Evolutionary conservation across 2,888 invertebrate species (phyloP).

Genomic region (Rhopalosiphum nymphaeae): DNA sequence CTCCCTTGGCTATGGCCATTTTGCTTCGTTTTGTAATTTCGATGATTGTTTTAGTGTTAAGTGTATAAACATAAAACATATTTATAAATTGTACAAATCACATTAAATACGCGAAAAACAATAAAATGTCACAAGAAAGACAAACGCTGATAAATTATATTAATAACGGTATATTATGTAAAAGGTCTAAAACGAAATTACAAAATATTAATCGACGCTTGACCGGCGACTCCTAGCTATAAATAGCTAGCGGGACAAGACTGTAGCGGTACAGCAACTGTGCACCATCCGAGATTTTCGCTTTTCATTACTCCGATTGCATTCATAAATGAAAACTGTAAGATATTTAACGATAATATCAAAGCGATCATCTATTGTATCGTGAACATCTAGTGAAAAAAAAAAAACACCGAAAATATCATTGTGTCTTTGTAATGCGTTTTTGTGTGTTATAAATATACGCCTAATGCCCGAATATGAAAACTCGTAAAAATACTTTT

Average conservation of each 20-base stretch:
- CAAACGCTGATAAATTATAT: neutral
- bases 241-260: neutral
- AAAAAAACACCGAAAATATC: neutral
- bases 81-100: neutral
- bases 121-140: neutral
- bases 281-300: neutral
- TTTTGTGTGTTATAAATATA: neutral
- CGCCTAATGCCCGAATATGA: neutral
- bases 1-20: too few species aligned
- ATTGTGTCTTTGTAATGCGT: neutral
- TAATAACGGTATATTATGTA: neutral
- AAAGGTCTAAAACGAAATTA: neutral
- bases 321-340: neutral
- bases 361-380: neutral
- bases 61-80: neutral
- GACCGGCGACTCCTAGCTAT: neutral
- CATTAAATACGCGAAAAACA: neutral
- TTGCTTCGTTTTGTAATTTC: neutral
- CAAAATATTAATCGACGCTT: neutral
- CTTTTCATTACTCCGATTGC: neutral
- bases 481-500: slow-evolving; percentile 12
- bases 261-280: neutral
- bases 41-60: neutral
- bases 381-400: neutral
- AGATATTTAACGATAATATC: neutral